Evolutionary conservation across 2,888 invertebrate genomes (phyloP).

Genomic region (Mimumesa dahlbomi): DNA sequence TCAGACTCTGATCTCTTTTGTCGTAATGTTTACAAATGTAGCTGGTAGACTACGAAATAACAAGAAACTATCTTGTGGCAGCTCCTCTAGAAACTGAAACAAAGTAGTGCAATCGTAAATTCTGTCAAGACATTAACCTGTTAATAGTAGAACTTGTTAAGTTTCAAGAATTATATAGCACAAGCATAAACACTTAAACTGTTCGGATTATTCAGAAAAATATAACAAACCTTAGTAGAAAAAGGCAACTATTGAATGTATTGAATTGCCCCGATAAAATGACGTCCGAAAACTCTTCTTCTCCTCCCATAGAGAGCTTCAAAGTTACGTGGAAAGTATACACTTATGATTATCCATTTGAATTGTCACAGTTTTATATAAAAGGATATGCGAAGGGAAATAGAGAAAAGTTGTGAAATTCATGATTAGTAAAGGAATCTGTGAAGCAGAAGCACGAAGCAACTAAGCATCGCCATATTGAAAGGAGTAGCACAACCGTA

Average conservation of each 20-base stretch:
- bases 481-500: constrained; percentile 52
- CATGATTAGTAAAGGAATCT: constrained; percentile 54
- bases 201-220: constrained; percentile 24
- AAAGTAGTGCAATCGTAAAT: constrained; percentile 15
- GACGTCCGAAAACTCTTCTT: constrained; percentile 20
- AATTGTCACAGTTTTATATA: constrained; percentile 25
- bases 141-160: no score
- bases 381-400: constrained; percentile 29
- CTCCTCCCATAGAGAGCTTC: constrained; percentile 13
- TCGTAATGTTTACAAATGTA: constrained; percentile 39
- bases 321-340: constrained; percentile 15
- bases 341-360: constrained; percentile 24
- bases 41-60: constrained; percentile 28
- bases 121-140: no score
- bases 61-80: constrained; percentile 42
- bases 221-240: constrained; percentile 40
- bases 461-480: constrained; percentile 69
- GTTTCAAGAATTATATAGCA: neutral
- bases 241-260: constrained; percentile 49
- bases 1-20: constrained; percentile 16
- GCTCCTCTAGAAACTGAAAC: constrained; percentile 36
- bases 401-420: constrained; percentile 47
- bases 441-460: constrained; percentile 55
- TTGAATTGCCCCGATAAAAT: constrained; percentile 36
- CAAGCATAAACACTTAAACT: neutral